Evolutionary conservation across 1,140 invertebrate species (phyloP).

Genomic region (Melanaphis sacchari): DNA sequence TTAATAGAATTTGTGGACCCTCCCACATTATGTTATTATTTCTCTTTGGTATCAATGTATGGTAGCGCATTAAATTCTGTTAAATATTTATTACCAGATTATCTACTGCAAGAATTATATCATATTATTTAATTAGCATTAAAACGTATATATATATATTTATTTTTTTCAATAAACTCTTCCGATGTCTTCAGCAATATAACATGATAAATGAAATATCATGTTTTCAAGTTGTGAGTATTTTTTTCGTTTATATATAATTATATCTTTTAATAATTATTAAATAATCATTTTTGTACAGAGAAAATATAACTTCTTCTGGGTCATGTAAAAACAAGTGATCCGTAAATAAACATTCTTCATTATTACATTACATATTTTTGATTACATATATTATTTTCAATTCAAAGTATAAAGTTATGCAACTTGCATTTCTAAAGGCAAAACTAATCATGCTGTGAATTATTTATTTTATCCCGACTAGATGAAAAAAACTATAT

Average conservation of each 20-base stretch:
- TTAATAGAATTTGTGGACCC: neutral
- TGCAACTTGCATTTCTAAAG: conserved; percentile 20
- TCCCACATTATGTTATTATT: neutral
- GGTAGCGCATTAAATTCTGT: neutral
- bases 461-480: neutral
- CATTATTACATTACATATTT: conserved; percentile 3
- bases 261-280: neutral
- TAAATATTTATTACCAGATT: neutral
- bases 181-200: neutral
- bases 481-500: neutral
- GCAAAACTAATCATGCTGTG: neutral
- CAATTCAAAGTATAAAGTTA: conserved; percentile 32
- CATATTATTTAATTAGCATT: neutral
- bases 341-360: neutral
- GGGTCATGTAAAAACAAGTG: neutral
- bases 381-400: neutral
- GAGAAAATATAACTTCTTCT: neutral
- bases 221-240: neutral
- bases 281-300: neutral
- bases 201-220: neutral
- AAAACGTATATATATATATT: neutral
- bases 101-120: neutral
- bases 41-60: neutral
- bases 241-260: neutral
- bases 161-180: neutral